Evolutionary conservation across 2,888 invertebrate species (phyloP).

Genomic region (Cactoblastis cactorum): DNA sequence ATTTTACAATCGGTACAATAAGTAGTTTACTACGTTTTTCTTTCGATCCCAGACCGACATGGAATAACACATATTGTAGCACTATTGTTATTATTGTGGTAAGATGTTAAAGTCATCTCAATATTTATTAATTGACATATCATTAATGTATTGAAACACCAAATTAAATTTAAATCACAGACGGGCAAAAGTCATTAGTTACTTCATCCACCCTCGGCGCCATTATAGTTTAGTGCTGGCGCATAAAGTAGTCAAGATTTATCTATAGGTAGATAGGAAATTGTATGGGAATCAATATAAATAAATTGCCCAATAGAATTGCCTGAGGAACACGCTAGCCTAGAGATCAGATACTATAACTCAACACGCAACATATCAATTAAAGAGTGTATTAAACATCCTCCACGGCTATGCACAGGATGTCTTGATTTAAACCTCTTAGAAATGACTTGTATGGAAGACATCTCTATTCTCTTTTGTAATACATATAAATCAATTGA

Average conservation of each 20-base stretch:
- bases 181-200: slow-evolving; percentile 9
- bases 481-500: too few relatives aligned
- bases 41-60: too few relatives aligned
- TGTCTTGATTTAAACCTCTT: slow-evolving; percentile 49
- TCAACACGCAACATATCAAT: slow-evolving; percentile 73
- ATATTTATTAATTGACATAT: not conserved
- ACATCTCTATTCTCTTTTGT: not conserved
- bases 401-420: slow-evolving; percentile 46
- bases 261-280: slow-evolving; percentile 55
- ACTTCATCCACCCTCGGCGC: slow-evolving; percentile 15
- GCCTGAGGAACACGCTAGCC: slow-evolving; percentile 55
- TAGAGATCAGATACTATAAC: slow-evolving; percentile 63
- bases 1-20: too few relatives aligned
- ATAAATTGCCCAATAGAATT: slow-evolving; percentile 69
- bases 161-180: not conserved
- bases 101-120: too few relatives aligned
- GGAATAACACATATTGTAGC: too few relatives aligned
- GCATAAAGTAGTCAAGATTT: slow-evolving; percentile 54
- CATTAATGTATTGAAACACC: not conserved
- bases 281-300: slow-evolving; percentile 67
- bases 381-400: slow-evolving; percentile 64
- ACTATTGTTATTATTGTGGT: too few relatives aligned
- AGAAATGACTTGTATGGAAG: slow-evolving; percentile 20
- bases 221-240: slow-evolving; percentile 18
- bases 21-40: too few relatives aligned